Conservation (phyloP, 2,888 invertebrate genomes). For the Napeogenes inachia region DNA sequence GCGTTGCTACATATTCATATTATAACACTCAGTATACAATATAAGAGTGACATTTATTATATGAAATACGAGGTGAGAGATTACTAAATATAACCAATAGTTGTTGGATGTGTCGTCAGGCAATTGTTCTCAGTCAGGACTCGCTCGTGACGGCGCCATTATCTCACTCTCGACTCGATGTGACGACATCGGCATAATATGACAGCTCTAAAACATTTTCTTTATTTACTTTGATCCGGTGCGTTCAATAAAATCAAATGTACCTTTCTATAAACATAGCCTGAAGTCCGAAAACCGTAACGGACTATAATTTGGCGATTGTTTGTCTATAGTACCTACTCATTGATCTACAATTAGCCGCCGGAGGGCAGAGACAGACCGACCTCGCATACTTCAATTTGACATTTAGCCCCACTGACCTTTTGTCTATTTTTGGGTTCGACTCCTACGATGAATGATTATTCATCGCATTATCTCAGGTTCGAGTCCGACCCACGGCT, state of each 20-base stretch:
- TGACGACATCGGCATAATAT: constrained; percentile 30
- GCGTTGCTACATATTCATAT: too few relatives aligned
- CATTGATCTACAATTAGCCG: constrained; percentile 34
- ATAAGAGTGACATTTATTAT: constrained; percentile 15
- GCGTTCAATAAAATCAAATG: constrained; percentile 8
- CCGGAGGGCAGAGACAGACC: constrained; percentile 49
- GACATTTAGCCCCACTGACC: constrained; percentile 71
- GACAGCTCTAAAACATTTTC: neutral
- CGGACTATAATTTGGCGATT: constrained; percentile 34
- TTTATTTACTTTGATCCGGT: neutral
- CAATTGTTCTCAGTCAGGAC: constrained; percentile 31
- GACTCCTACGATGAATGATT: constrained; percentile 59
- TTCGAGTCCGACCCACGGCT: constrained; percentile 40
- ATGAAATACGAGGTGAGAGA: constrained; percentile 13
- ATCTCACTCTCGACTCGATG: constrained; percentile 33
- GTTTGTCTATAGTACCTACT: constrained; percentile 31
- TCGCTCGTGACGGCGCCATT: constrained; percentile 34
- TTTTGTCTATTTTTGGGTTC: constrained; percentile 61
- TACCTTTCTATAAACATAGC: constrained; percentile 9
- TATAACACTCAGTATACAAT: too few relatives aligned
- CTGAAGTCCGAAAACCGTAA: constrained; percentile 26
- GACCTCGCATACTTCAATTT: constrained; percentile 53
- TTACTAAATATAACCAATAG: constrained; percentile 21
- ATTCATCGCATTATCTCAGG: constrained; percentile 47
- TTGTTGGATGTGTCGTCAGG: constrained; percentile 28